Base-by-base conservation (phyloP, 1,140 invertebrate genomes). In the Eupristina koningsbergeri region DNA sequence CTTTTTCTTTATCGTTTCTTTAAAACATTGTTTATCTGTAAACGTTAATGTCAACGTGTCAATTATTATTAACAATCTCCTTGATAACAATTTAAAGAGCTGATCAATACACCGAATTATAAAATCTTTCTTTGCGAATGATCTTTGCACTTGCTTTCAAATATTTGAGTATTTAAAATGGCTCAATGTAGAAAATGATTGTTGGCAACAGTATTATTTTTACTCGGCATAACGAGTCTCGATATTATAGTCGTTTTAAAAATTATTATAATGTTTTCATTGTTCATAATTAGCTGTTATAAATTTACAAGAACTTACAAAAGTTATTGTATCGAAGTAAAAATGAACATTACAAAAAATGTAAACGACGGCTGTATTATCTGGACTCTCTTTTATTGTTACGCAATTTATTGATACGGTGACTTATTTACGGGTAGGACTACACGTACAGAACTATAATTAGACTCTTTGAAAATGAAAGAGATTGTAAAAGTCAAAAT, bases 141-240 rank as follows among this genome's bases (percentile, higher is more conserved):
- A 0, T 26, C 39, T 22, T 26, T 64, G 58, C 75, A 69, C 74
- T 83, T 74, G 61, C 34, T 7, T 7, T 53, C 67, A 50, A n/a
- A n/a, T 63, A 61, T 71, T 64, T 31, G 63, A 75, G 45, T 3
- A 22, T 36, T 19, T 17, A 17, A 76, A 26, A 19, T 36, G 45
- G 31, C 77, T 77, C 45, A 83, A 58, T 36, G 61, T 83, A 50
- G 45, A 67, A 83, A 47, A 45, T 78, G n/a, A 69, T 76, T 64
- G 74, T 85, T 75, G 78, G 58, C 61, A 85, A 67, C 85, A 86
- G 84, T 85, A 85, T 86, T 86, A 84, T 81, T 84, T 84, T 85
- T 69, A 86, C 78, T 85, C 67, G 58, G 74, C 81, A 84, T 63
- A 81, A 78, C 39, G 81, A 79, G 50, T 74, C 71, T 78, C 71